phyloP scores from a whole-genome alignment of 2,888 invertebrate species.

The Polyommatus icarus region DNA sequence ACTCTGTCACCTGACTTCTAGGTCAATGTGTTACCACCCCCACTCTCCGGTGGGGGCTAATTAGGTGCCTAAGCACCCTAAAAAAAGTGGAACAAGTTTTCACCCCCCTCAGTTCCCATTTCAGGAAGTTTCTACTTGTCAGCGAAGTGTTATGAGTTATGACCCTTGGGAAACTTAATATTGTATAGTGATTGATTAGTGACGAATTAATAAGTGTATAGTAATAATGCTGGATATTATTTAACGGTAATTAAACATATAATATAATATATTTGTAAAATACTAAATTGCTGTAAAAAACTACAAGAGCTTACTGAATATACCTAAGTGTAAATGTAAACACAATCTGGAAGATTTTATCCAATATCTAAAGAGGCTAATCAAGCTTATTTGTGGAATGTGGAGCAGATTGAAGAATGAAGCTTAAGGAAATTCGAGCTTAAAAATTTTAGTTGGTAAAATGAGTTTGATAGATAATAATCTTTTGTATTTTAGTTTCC shows the following conservation, averaged over 20 bases:
- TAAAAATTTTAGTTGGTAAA: background rate
- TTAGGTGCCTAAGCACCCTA: constrained; percentile 32
- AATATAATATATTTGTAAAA: too few species aligned
- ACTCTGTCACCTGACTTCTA: constrained; percentile 61
- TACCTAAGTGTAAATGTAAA: too few species aligned
- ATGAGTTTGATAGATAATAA: background rate
- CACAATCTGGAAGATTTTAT: too few species aligned
- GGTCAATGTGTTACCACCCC: constrained; percentile 60
- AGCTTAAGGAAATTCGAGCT: background rate
- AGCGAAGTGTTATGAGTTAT: background rate
- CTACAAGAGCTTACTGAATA: too few species aligned
- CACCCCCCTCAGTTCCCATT: background rate
- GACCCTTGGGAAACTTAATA: background rate
- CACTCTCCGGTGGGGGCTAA: background rate
- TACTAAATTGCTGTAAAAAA: too few species aligned
- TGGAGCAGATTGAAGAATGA: background rate
- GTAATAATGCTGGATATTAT: too few species aligned
- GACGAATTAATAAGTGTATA: too few species aligned
- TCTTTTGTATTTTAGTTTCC: background rate
- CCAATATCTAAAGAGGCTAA: too few species aligned
- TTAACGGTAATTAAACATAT: too few species aligned
- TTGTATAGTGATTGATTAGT: too few species aligned
- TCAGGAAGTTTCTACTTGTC: background rate
- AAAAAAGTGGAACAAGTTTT: background rate
- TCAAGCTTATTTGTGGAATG: too few species aligned